These are phyloP conservation scores for Porites divaricata DNA, from an alignment of 92 coral and sea anemone genomes.

Conservation along the genomic window DNA sequence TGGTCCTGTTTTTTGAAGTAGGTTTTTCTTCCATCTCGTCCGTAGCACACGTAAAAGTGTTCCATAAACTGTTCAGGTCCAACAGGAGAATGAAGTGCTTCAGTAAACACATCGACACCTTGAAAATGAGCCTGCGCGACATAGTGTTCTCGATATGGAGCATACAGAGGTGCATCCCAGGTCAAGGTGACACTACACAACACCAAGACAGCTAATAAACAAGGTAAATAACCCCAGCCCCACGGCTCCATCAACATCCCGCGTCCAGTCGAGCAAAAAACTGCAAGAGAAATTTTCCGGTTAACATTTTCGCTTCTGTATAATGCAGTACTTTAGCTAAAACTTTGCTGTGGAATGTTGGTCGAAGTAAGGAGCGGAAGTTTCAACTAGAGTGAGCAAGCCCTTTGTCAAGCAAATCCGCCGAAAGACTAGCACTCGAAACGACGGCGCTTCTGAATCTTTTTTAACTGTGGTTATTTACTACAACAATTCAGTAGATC, in stretches of 20 bases:
- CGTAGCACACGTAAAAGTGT: conserved; percentile 92
- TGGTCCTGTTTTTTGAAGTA: conserved; percentile 94
- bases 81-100: conserved; percentile 84
- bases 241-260: conserved; percentile 40
- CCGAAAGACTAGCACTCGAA: too few species aligned
- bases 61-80: conserved; percentile 99
- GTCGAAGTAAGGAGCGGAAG: too few species aligned
- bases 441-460: too few species aligned
- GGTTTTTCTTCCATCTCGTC: conserved; percentile 95
- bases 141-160: conserved; percentile 96
- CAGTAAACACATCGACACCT: conserved; percentile 96
- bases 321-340: neutral
- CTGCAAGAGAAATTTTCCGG: neutral
- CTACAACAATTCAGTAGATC: too few species aligned
- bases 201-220: conserved; percentile 88
- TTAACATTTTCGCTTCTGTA: neutral
- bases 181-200: conserved; percentile 95
- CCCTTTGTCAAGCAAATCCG: too few species aligned
- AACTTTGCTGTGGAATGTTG: too few species aligned
- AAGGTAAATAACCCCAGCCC: conserved; percentile 73
- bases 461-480: too few species aligned
- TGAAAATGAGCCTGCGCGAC: conserved; percentile 89
- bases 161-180: conserved; percentile 96
- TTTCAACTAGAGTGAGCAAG: too few species aligned
- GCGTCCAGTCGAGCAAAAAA: too few species aligned